A percentile compares a stretch with the other conserved stretches of the same genome.
These are phyloP conservation scores for Melanostigma gelatinosum DNA, from an alignment of 2,113 vertebrate species.

Conservation along the genomic window DNA sequence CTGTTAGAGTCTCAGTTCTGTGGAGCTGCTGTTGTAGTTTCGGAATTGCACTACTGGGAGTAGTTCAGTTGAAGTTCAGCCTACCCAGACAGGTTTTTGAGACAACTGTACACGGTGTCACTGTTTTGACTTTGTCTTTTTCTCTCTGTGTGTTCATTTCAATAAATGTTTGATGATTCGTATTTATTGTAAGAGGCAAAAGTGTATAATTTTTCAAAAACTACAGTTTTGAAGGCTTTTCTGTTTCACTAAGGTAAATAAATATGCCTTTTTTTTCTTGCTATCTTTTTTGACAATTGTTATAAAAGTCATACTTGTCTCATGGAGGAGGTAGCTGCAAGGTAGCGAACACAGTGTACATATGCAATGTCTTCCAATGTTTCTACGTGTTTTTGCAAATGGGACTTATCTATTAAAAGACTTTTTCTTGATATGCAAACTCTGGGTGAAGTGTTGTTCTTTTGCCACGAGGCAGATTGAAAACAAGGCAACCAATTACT, in stretches of 20 bases:
- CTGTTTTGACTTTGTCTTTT: constrained; percentile 67
- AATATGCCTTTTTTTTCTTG: constrained; percentile 53
- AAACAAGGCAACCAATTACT: neutral
- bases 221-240: constrained; percentile 74
- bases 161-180: constrained; percentile 74
- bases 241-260: constrained; percentile 69
- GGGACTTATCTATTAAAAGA: constrained; percentile 79
- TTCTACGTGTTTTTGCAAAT: constrained; percentile 80
- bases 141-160: constrained; percentile 74
- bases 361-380: constrained; percentile 77
- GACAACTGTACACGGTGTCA: constrained; percentile 73
- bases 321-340: constrained; percentile 77
- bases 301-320: constrained; percentile 54
- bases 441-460: constrained; percentile 24
- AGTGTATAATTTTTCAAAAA: constrained; percentile 77
- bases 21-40: constrained; percentile 68
- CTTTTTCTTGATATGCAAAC: constrained; percentile 70
- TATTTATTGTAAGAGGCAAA: constrained; percentile 84
- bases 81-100: constrained; percentile 70
- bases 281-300: constrained; percentile 72
- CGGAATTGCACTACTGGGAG: constrained; percentile 80
- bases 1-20: constrained; percentile 59
- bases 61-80: constrained; percentile 67
- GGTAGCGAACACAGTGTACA: constrained; percentile 76
- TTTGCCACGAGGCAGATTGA: neutral